Evolutionary conservation across 1,140 invertebrate genomes (phyloP).

Genomic region (Aporrectodea caliginosa): DNA sequence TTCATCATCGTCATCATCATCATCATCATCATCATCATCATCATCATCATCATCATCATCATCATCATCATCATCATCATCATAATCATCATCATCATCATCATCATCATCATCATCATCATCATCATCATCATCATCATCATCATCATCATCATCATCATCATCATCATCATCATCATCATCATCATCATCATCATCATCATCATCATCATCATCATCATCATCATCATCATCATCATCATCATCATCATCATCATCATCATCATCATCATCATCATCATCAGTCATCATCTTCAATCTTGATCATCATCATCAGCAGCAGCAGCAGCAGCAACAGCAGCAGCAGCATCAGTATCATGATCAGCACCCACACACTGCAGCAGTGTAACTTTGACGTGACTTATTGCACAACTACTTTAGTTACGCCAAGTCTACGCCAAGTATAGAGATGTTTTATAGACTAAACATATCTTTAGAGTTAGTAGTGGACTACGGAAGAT

Average conservation of each 20-base stretch:
- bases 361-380: no score
- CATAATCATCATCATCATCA: not conserved
- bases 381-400: no score
- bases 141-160: not conserved
- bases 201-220: not conserved
- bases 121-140: not conserved
- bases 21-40: slow-evolving; percentile 2
- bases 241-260: not conserved
- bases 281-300: no score
- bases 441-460: no score
- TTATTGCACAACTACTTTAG: no score
- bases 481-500: no score
- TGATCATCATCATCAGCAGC: no score
- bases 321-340: no score
- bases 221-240: not conserved
- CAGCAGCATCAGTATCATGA: no score
- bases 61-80: not conserved
- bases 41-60: not conserved
- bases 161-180: not conserved
- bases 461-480: no score
- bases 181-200: not conserved
- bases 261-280: not conserved
- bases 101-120: not conserved
- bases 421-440: no score
- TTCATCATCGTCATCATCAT: not conserved